These are phyloP conservation scores for Nesidiocoris tenuis DNA, from an alignment of 2,888 invertebrate genomes.

Conservation along the genomic window DNA sequence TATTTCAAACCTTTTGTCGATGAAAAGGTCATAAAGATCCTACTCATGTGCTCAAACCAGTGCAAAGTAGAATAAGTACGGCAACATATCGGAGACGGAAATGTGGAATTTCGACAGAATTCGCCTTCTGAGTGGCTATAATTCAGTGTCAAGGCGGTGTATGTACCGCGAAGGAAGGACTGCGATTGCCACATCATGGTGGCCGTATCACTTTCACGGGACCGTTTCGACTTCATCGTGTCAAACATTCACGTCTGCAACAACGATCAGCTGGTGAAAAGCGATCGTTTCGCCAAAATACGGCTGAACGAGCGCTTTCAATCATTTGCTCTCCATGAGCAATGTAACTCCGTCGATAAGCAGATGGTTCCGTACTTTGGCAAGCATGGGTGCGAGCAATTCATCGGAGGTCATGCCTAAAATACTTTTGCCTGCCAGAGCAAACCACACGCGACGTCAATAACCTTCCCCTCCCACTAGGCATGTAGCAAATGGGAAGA, in stretches of 20 bases:
- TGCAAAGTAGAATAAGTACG: constrained; percentile 42
- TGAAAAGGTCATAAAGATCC: constrained; percentile 14
- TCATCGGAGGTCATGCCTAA: constrained; percentile 12
- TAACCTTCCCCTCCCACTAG: no score
- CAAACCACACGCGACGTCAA: background rate
- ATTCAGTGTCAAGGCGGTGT: background rate
- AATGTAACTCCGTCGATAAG: constrained; percentile 18
- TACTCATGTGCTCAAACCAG: constrained; percentile 39
- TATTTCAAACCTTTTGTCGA: constrained; percentile 24
- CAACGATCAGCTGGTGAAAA: constrained; percentile 6
- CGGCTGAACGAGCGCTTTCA: constrained; percentile 10
- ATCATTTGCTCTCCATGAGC: constrained; percentile 1
- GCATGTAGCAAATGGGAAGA: no score
- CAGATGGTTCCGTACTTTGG: constrained; percentile 24
- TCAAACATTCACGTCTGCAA: constrained; percentile 21
- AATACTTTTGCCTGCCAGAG: no score
- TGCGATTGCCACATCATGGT: constrained; percentile 26
- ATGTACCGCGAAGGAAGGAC: constrained; percentile 23
- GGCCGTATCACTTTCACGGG: constrained; percentile 10
- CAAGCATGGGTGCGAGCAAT: constrained; percentile 9
- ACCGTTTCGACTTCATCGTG: constrained; percentile 27
- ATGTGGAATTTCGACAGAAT: constrained; percentile 36
- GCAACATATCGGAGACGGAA: constrained; percentile 37
- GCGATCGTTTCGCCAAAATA: constrained; percentile 19
- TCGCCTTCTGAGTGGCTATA: constrained; percentile 35